Percentiles rank a stretch among this genome's conserved stretches.
Conservation (phyloP, 2,797 vertebrate genomes). For the Pachyuromys duprasi region DNA sequence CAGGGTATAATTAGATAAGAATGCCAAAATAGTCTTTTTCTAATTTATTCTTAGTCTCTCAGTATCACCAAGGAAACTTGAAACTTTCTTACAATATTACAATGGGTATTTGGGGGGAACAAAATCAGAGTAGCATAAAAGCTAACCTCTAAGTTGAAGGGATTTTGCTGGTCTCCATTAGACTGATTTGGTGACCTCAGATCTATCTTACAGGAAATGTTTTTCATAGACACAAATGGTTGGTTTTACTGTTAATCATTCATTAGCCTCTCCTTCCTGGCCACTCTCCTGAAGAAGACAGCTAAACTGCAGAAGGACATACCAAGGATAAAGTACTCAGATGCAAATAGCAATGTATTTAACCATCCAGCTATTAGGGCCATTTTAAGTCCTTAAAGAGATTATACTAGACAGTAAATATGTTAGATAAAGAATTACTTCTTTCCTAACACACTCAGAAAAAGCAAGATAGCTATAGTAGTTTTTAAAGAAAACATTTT, state of each 20-base stretch:
- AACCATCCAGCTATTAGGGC: not conserved
- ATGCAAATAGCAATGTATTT: not conserved
- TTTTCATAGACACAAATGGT: not conserved
- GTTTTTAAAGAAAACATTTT: not conserved
- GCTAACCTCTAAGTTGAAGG: not conserved
- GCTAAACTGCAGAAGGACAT: not conserved
- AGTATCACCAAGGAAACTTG: conserved; percentile 10
- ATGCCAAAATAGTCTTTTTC: not conserved
- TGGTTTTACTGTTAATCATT: not conserved
- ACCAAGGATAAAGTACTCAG: not conserved
- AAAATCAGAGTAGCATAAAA: conserved; percentile 20
- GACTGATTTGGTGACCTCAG: not conserved
- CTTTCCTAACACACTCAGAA: not conserved
- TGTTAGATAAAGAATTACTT: not conserved
- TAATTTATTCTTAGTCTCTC: conserved; percentile 28
- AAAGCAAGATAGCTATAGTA: not conserved
- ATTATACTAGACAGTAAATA: not conserved
- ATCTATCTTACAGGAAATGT: not conserved
- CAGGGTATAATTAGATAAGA: not conserved
- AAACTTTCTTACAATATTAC: conserved; percentile 1
- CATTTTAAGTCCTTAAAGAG: conserved; percentile 1
- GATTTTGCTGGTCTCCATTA: not conserved
- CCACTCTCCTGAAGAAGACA: not conserved
- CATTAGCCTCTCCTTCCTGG: not conserved
- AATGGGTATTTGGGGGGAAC: not conserved